Conservation (phyloP, 2,113 vertebrate genomes). For the Menidia beryllina region DNA sequence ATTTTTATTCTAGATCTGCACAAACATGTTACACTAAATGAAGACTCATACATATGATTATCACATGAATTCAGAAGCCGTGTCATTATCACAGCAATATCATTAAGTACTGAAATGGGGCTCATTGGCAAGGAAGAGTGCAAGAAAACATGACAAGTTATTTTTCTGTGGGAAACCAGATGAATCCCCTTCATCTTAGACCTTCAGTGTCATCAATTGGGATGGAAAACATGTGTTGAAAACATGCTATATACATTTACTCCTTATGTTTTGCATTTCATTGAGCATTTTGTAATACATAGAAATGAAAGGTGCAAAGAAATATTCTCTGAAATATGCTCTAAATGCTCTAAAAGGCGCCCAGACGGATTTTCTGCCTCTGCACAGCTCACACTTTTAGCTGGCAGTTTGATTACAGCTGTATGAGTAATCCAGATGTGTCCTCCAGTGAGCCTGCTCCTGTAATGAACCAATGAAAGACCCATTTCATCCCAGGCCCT, state of each 20-base stretch:
- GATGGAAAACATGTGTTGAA: no score
- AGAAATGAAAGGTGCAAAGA: not conserved
- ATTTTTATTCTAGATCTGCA: not conserved
- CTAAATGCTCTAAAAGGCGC: not conserved
- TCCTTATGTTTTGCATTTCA: not conserved
- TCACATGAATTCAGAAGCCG: constrained; percentile 4
- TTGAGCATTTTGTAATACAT: not conserved
- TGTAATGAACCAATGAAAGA: constrained; percentile 63
- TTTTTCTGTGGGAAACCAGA: constrained; percentile 32
- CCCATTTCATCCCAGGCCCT: constrained; percentile 48
- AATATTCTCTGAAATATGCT: not conserved
- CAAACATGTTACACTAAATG: not conserved
- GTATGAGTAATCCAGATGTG: constrained; percentile 73
- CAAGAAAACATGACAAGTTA: constrained; percentile 34
- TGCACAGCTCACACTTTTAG: not conserved
- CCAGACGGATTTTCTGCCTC: constrained; percentile 20
- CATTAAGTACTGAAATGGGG: constrained; percentile 10
- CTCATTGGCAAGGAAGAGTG: not conserved
- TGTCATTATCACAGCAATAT: constrained; percentile 20
- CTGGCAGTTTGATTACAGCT: constrained; percentile 59
- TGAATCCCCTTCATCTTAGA: no score
- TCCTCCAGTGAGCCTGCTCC: constrained; percentile 42
- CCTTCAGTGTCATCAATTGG: no score
- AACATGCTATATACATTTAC: constrained; percentile 2
- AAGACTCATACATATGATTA: constrained; percentile 7